Evolutionary conservation across 2,113 vertebrate genomes (phyloP).

Genomic region (Oplegnathus fasciatus): DNA sequence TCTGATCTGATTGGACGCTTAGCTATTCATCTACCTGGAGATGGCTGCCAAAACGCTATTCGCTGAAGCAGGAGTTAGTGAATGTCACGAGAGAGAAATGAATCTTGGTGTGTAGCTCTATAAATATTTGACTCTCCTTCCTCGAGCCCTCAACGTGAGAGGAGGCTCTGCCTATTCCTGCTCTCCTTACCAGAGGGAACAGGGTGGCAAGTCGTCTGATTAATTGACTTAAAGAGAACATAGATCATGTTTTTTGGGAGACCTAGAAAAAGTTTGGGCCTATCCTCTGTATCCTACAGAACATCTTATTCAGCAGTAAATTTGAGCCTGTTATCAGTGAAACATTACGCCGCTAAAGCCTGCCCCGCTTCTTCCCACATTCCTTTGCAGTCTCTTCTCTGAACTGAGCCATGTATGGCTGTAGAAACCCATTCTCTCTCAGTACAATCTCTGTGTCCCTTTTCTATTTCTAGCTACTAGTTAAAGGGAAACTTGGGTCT

Average conservation of each 20-base stretch:
- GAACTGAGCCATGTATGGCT: conserved; percentile 14
- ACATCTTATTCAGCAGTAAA: conserved; percentile 83
- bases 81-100: conserved; percentile 78
- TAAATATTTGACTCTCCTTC: conserved; percentile 84
- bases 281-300: conserved; percentile 75
- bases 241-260: conserved; percentile 84
- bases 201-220: conserved; percentile 79
- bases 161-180: conserved; percentile 76
- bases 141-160: conserved; percentile 66
- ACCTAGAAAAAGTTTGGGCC: conserved; percentile 83
- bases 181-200: conserved; percentile 81
- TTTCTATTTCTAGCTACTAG: conserved; percentile 3
- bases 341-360: conserved; percentile 69
- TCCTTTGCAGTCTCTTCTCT: conserved; percentile 53
- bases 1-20: conserved; percentile 59
- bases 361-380: conserved; percentile 62
- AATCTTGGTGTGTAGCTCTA: conserved; percentile 70
- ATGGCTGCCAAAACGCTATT: conserved; percentile 70
- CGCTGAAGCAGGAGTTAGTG: conserved; percentile 75
- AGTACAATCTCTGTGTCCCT: not conserved
- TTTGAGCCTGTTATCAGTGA: conserved; percentile 76
- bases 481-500: not conserved
- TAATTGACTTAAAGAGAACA: conserved; percentile 81
- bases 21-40: conserved; percentile 68
- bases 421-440: conserved; percentile 22